Base-by-base conservation (phyloP, 2,113 vertebrate genomes). In the Seriola dumerili region DNA sequence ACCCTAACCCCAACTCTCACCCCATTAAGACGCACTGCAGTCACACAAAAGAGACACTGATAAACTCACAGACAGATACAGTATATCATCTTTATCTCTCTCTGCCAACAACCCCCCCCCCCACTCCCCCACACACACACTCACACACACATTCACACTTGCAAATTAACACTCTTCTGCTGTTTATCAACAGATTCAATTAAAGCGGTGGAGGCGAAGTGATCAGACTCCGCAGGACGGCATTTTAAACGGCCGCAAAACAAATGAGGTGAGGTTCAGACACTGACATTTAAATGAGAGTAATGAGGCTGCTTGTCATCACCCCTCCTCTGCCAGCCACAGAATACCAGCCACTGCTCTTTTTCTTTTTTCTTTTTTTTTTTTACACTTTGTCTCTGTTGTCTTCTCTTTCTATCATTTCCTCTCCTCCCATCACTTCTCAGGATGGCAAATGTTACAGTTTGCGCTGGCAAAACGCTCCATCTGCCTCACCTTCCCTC, bases 231-330 rank as follows among this genome's bases (percentile, higher is more conserved):
- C 11, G 10, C 64, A 77, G 83, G 87, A 91, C 80, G 23, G 68
- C 81, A 25, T 84, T 92, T 86, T 92, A 90, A 85, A 86, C 55
- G 38, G 85, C 78, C 55, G 61, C 81, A 85, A 92, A 91, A 91
- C 90, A 94, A 90, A 92, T 78, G 84, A 84, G 80, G 73, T 74
- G 83, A 87, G 89, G 88, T 89, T 93, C 88, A 92, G 72, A 71
- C 29, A 40, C 81, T 93, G 91, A 92, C 90, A 93, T 93, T 94
- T 93, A 90, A 88, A 88, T 80, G 81, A 89, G 89, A 91, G 90
- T 91, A 94, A 93, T 93, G 89, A 92, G 92, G 66, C 68, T 11
- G 73, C 90, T 85, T 88, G 87, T 93, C 88, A 85, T 83, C 55
- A 6, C 16, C 75, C 34, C 50, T 70, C 52, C 36, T 48, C 54